phyloP scores from a whole-genome alignment of 92 coral and sea anemone genomes.

The Porites evermanni region DNA sequence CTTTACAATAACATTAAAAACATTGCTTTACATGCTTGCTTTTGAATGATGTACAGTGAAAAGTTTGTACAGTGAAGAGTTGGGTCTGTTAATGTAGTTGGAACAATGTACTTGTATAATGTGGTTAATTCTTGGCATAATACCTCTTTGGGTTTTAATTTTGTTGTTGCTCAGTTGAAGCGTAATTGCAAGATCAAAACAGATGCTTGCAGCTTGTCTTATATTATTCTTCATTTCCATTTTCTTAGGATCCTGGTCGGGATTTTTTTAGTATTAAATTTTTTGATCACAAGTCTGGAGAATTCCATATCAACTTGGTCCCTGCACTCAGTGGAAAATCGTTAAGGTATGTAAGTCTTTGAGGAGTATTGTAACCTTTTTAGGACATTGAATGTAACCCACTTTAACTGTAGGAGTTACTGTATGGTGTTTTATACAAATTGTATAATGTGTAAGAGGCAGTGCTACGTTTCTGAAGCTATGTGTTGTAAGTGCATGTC shows the following conservation, averaged over 20 bases:
- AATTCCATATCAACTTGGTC: slow-evolving; percentile 67
- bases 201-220: no score
- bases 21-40: neutral
- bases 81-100: neutral
- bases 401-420: no score
- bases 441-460: no score
- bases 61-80: neutral
- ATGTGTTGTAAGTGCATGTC: no score
- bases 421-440: no score
- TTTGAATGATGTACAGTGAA: neutral
- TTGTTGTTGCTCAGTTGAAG: neutral
- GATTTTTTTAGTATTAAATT: slow-evolving; percentile 83
- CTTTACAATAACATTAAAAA: no score
- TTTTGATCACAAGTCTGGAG: slow-evolving; percentile 68
- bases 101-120: neutral
- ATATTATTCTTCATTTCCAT: neutral
- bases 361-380: no score
- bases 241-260: slow-evolving; percentile 85
- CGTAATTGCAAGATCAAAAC: neutral
- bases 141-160: neutral
- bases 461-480: no score
- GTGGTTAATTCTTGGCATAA: neutral
- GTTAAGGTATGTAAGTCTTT: slow-evolving; percentile 61
- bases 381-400: no score
- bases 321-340: slow-evolving; percentile 94